These are phyloP conservation scores for Polymixis lichenea DNA, from an alignment of 2,888 invertebrate genomes.

Conservation along the genomic window DNA sequence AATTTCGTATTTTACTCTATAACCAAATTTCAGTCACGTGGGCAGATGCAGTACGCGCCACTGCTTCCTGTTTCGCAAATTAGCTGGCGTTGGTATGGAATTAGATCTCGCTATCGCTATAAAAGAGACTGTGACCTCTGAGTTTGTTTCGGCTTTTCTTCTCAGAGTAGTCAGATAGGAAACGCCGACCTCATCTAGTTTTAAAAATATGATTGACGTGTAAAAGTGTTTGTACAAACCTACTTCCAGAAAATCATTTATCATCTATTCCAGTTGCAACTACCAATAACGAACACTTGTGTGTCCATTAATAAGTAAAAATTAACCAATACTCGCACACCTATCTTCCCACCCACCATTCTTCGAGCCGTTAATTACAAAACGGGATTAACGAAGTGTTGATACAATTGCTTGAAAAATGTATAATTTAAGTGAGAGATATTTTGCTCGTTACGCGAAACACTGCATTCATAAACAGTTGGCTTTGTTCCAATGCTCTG, in stretches of 20 bases:
- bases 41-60: not conserved
- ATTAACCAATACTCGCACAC: not conserved
- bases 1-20: not conserved
- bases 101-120: too few relatives aligned
- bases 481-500: constrained; percentile 81
- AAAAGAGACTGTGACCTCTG: too few relatives aligned
- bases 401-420: constrained; percentile 51
- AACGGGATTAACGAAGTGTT: constrained; percentile 47
- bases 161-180: too few relatives aligned
- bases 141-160: too few relatives aligned
- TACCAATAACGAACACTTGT: not conserved
- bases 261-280: too few relatives aligned
- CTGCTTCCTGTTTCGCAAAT: not conserved
- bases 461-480: constrained; percentile 85
- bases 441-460: constrained; percentile 82
- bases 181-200: too few relatives aligned
- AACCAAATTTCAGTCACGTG: not conserved
- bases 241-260: too few relatives aligned
- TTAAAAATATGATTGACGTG: too few relatives aligned
- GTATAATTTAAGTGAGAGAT: constrained; percentile 66
- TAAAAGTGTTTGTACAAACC: too few relatives aligned
- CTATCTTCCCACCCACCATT: not conserved
- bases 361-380: constrained; percentile 34
- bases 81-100: not conserved
- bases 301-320: not conserved